phyloP scores from a whole-genome alignment of 2,797 vertebrate species.

The Arctocebus calabarensis region DNA sequence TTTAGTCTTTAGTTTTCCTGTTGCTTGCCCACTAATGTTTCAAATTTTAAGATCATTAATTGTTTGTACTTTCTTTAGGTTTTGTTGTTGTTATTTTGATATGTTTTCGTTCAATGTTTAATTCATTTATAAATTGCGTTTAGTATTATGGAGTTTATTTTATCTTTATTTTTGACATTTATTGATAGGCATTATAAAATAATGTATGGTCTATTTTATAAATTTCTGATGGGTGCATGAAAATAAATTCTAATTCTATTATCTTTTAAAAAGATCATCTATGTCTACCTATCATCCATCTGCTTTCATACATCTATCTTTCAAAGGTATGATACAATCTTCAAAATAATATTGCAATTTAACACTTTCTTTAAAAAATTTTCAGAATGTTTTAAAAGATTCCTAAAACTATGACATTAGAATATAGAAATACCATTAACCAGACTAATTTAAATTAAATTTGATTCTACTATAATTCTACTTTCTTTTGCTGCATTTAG shows the following conservation, averaged over 20 bases:
- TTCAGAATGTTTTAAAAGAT: not conserved
- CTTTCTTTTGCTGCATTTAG: not conserved
- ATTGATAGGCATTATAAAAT: not conserved
- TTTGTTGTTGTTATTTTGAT: not conserved
- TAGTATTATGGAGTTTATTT: not conserved
- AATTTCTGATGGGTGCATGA: not conserved
- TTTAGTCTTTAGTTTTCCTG: not conserved
- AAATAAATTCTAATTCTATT: not conserved
- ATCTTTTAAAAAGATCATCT: not conserved
- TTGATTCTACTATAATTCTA: not conserved
- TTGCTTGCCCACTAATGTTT: not conserved
- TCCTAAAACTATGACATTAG: not conserved
- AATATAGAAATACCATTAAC: not conserved
- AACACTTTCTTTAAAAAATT: not conserved
- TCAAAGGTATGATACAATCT: not conserved
- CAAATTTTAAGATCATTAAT: not conserved
- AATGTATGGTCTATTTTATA: not conserved
- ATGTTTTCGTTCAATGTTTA: not conserved
- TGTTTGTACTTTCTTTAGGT: not conserved
- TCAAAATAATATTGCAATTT: not conserved
- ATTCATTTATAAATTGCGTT: not conserved
- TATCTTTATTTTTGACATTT: not conserved
- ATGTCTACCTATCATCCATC: not conserved
- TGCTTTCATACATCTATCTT: not conserved
- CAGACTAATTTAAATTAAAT: not conserved